phyloP scores from a whole-genome alignment of 2,797 vertebrate species.

The Halcyon leucocephala region DNA sequence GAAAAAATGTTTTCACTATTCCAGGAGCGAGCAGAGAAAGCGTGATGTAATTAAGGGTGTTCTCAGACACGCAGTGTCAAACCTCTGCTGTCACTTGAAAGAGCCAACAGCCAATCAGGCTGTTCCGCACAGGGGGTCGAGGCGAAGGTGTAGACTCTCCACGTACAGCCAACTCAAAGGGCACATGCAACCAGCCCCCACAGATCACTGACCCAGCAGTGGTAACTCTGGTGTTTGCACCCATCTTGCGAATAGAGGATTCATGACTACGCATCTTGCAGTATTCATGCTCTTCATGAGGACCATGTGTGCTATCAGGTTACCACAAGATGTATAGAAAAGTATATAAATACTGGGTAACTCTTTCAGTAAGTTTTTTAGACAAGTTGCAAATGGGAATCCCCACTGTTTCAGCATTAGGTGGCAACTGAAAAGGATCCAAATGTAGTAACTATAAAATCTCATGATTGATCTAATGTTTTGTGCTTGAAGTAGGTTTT shows the following conservation, averaged over 20 bases:
- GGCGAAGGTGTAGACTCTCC: neutral
- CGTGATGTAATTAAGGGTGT: neutral
- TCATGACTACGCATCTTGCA: rapidly evolving
- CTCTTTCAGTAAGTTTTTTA: neutral
- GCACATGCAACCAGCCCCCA: rapidly evolving
- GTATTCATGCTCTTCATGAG: rapidly evolving
- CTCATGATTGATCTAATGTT: neutral
- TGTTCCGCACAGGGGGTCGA: rapidly evolving
- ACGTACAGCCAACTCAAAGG: neutral
- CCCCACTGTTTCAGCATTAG: neutral
- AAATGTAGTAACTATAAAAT: neutral
- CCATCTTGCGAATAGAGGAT: neutral
- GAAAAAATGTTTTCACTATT: slow-evolving; percentile 7
- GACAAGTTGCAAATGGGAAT: neutral
- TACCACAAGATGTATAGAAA: neutral
- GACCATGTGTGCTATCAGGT: neutral
- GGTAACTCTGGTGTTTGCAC: neutral
- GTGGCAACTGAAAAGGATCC: neutral
- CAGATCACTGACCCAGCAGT: rapidly evolving
- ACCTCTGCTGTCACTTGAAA: neutral
- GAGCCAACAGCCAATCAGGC: neutral
- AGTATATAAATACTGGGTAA: neutral
- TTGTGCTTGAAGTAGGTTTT: neutral
- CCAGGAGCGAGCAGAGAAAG: neutral
- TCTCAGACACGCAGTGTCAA: neutral